phyloP scores from a whole-genome alignment of 2,888 invertebrate species.

The Carabus problematicus region DNA sequence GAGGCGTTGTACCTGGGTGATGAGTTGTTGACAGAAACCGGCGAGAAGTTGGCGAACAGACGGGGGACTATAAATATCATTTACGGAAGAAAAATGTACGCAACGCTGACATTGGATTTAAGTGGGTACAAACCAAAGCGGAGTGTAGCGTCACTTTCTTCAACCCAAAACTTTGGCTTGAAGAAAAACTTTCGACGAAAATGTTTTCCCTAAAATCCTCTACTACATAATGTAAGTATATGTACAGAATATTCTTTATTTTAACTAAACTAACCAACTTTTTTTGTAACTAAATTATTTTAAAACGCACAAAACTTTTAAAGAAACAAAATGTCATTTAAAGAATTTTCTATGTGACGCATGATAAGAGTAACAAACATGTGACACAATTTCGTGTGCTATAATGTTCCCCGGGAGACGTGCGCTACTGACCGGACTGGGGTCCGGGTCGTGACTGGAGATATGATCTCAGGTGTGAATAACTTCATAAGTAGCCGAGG shows the following conservation, averaged over 20 bases:
- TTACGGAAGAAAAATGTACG: constrained; percentile 37
- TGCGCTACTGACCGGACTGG: background rate
- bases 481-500: constrained; percentile 4
- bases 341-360: too few species aligned
- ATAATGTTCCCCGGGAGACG: background rate
- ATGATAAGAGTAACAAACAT: too few species aligned
- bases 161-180: too few species aligned
- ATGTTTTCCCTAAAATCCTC: too few species aligned
- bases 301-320: too few species aligned
- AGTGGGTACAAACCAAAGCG: constrained; percentile 7
- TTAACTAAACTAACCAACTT: too few species aligned
- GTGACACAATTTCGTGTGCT: background rate
- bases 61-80: constrained; percentile 35
- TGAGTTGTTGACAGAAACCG: constrained; percentile 3
- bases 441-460: background rate
- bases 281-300: too few species aligned
- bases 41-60: constrained; percentile 29
- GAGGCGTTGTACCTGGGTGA: background rate
- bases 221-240: too few species aligned
- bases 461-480: constrained; percentile 11
- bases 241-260: too few species aligned
- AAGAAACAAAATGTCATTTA: too few species aligned
- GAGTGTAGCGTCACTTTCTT: too few species aligned
- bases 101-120: constrained; percentile 35
- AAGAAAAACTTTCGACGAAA: too few species aligned